phyloP scores from a whole-genome alignment of 2,113 vertebrate species.

The Hypocryptadius cinnamomeus region DNA sequence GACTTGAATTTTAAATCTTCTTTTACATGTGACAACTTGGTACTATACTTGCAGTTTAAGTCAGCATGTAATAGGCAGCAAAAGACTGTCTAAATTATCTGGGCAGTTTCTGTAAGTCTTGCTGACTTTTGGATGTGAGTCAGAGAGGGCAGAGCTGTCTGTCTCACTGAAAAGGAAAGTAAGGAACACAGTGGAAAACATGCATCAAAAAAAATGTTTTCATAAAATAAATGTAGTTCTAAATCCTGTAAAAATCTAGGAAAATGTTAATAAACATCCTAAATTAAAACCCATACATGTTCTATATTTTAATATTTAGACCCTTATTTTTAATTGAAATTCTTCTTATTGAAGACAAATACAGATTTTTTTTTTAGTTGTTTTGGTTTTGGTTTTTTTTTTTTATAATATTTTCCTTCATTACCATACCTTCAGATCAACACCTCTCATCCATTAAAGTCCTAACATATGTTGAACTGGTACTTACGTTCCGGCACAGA shows the following conservation, averaged over 20 bases:
- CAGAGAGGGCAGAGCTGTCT: neutral
- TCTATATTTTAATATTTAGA: neutral
- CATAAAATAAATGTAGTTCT: neutral
- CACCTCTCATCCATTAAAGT: neutral
- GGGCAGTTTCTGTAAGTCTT: neutral
- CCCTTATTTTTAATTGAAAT: neutral
- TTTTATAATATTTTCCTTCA: neutral
- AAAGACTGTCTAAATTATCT: neutral
- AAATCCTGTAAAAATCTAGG: neutral
- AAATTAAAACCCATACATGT: neutral
- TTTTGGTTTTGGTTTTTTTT: too few species aligned
- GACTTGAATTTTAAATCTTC: neutral
- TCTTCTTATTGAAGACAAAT: neutral
- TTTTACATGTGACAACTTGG: neutral
- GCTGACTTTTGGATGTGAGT: neutral
- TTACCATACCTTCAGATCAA: neutral
- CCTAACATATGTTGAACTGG: neutral
- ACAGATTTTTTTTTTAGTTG: neutral
- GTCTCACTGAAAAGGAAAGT: neutral
- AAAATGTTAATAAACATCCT: neutral
- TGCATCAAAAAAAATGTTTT: neutral
- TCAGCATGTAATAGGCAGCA: neutral
- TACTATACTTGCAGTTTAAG: neutral
- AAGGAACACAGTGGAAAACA: neutral
- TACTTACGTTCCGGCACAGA: neutral